Base-by-base conservation (phyloP, 1,140 invertebrate species). In the Chionoecetes opilio region DNA sequence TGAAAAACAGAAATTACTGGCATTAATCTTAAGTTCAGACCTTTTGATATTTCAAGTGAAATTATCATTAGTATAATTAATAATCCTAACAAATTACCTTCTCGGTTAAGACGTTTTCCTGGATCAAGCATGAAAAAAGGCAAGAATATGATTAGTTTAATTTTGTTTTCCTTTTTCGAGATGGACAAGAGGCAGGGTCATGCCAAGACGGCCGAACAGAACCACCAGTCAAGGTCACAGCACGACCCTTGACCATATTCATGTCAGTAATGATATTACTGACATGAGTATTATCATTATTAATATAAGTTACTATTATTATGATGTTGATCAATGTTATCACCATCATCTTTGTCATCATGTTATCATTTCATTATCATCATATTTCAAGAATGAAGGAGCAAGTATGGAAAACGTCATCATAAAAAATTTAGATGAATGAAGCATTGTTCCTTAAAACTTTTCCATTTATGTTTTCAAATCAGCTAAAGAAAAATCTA, bases 71-170 rank as follows among this genome's bases (percentile, higher is more conserved):
- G 92, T 95, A 91, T 75, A 93, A 95, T 93, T 90, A 95, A 90
- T 93, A 90, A 92, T 82, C 92, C 90, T 88, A 92, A 92, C 88
- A 88, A 95, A 93, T 95, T 95, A 95, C 95, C 95, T 95, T 95
- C 92, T 95, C 95, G 91, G n/a, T n/a, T n/a, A n/a, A n/a, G n/a
- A n/a, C n/a, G n/a, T 95, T 95, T 95, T 95, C 95, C 95, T 95
- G 95, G 95, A 93, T 93, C 85, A 90, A 53, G 95, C 95, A 95
- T 95, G 95, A 92, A 95, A 95, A 95, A 93, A 95, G 89, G 92
- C 53, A 93, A 95, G 92, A 93, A 95, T 82, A 95, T 38, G 82
- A 94, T 94, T 94, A 94, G 93, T 94, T 75, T 85, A n/a, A n/a
- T n/a, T n/a, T n/a, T n/a, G 85, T 46, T 14, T 46, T 46, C 41